A percentile compares a stretch with the other conserved stretches of the same genome.
Evolutionary conservation across 2,797 vertebrate species (phyloP).

Genomic region (Hyperoplus lanceolatus): DNA sequence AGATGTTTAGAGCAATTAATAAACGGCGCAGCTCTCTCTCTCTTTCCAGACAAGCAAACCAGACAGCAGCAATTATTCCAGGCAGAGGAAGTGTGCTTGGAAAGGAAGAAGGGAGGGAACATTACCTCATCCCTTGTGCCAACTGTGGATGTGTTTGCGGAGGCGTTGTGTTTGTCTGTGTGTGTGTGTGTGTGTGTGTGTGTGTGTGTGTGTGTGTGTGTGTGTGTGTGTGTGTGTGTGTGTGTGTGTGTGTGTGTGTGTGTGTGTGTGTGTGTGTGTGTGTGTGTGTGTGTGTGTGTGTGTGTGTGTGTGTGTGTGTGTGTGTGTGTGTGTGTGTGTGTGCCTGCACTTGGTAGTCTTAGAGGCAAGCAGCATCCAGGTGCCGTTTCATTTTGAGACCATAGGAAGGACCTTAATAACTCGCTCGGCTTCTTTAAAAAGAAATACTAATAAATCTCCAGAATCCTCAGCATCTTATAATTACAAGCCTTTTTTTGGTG

Average conservation of each 20-base stretch:
- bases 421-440: conserved; percentile 22
- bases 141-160: conserved; percentile 52
- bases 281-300: conserved; percentile 15
- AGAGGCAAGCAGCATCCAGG: conserved; percentile 47
- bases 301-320: neutral
- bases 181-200: conserved; percentile 16
- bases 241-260: conserved; percentile 25
- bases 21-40: conserved; percentile 62
- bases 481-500: conserved; percentile 72
- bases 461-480: conserved; percentile 77
- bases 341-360: conserved; percentile 20
- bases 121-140: conserved; percentile 68
- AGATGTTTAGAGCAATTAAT: conserved; percentile 79
- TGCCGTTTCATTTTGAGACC: conserved; percentile 57
- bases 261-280: no score
- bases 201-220: neutral
- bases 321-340: conserved; percentile 23
- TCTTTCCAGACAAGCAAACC: conserved; percentile 58
- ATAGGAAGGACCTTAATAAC: conserved; percentile 70
- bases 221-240: neutral
- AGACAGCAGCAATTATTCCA: conserved; percentile 77
- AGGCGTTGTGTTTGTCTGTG: conserved; percentile 40
- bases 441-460: conserved; percentile 29
- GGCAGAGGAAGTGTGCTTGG: conserved; percentile 75
- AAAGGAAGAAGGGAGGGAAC: conserved; percentile 61